Evolutionary conservation across 2,113 vertebrate genomes (phyloP).

Genomic region (Leucoraja erinaceus): DNA sequence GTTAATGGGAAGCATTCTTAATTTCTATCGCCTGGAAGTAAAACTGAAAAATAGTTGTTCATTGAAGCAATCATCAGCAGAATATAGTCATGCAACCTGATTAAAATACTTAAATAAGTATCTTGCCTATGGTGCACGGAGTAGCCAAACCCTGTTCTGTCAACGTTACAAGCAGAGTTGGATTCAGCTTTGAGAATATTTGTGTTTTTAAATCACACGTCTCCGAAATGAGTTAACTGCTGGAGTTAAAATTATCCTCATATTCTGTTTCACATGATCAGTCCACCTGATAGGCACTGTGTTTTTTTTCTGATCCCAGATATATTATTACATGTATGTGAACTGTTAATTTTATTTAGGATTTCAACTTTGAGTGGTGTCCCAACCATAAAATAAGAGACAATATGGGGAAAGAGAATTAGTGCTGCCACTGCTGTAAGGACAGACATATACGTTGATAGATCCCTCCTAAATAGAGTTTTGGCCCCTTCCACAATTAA

Average conservation of each 20-base stretch:
- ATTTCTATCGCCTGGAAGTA: background rate
- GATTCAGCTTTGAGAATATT: background rate
- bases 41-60: background rate
- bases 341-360: background rate
- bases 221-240: background rate
- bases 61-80: background rate
- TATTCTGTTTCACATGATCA: background rate
- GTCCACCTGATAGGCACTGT: background rate
- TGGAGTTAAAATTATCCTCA: background rate
- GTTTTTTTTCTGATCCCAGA: background rate
- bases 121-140: background rate
- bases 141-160: too few species aligned
- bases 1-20: background rate
- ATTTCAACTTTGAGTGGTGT: background rate
- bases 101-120: background rate
- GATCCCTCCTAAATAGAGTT: background rate
- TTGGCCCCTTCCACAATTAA: conserved; percentile 11
- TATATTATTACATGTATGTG: background rate
- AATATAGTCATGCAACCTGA: background rate
- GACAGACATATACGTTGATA: background rate
- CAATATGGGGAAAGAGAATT: background rate
- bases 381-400: background rate
- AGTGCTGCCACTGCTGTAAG: background rate
- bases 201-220: background rate
- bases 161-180: background rate